Evolutionary conservation across 1,140 invertebrate genomes (phyloP), one percentile per base, ranked within the genome.

Genomic region (Drosophila saltans): DNA sequence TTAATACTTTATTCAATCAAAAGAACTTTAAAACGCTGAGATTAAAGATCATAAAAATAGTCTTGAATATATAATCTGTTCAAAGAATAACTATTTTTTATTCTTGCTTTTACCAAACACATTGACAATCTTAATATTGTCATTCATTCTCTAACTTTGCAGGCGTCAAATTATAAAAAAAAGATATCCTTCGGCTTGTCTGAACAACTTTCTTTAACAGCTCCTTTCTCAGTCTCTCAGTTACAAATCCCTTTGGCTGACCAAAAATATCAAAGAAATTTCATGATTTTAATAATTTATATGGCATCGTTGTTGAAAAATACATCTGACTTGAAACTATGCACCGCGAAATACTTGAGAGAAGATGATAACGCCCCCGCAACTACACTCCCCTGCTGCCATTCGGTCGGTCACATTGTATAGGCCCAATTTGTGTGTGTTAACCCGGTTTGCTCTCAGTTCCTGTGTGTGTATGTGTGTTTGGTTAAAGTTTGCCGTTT

Each of bases 271-370:
- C 79, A 81, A 81, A 81, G 80, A 56, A 48, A 81, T 67, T 81
- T 72, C 55, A 68, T 65, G 63, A 78, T 81, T 82, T 81, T 81
- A 81, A 81, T 81, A 81, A 81, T 82, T 81, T 66, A 81, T 55
- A 67, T 63, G 40, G 48, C 65, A 36, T 55, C 40, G 63, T 61
- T 75, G 43, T 30, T 73, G 16, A 52, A 66, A 66, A 60, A 81
- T 69, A 70, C 74, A 76, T 69, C 55, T 30, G 43, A n/a, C 36
- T 72, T 58, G 40, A 65, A 61, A 68, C 64, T 65, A 72, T 45
- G 67, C 30, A 30, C 72, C 65, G 26, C 60, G 45, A 68, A 52
- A 62, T 41, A 74, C 67, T 66, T 45, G 16, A 16, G 16, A 16
- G 16, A 30, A 65, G 55, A 58, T 33, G 43, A 24, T 58, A 57